phyloP scores from a whole-genome alignment of 1,140 invertebrate genomes.

The Trichomalopsis sarcophagae region DNA sequence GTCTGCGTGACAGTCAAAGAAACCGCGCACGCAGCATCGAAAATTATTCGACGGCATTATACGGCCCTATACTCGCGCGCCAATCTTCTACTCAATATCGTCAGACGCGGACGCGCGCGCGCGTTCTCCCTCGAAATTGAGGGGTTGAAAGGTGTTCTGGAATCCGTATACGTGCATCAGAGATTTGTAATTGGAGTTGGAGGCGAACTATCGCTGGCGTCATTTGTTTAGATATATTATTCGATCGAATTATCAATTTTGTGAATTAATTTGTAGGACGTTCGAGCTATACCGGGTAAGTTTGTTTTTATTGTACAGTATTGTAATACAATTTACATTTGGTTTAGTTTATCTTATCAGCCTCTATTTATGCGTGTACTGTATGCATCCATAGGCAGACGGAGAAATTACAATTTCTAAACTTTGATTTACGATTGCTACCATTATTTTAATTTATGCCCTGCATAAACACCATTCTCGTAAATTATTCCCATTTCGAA shows the following conservation, averaged over 20 bases:
- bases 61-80: conserved; percentile 50
- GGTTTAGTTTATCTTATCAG: too few species aligned
- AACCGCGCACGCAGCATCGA: conserved; percentile 61
- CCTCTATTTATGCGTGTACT: too few species aligned
- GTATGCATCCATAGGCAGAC: neutral
- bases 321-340: too few species aligned
- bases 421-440: neutral
- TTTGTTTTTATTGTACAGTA: too few species aligned
- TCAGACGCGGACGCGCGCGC: conserved; percentile 22
- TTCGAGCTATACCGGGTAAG: too few species aligned
- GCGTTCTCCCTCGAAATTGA: neutral
- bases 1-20: conserved; percentile 70
- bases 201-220: too few species aligned
- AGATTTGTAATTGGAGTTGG: neutral
- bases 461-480: neutral
- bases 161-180: too few species aligned
- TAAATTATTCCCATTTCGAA: neutral
- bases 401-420: neutral
- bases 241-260: neutral
- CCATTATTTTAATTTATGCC: neutral
- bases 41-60: conserved; percentile 71
- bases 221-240: neutral
- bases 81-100: conserved; percentile 66
- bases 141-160: neutral
- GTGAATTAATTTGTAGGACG: too few species aligned